A percentile compares a stretch with the other conserved stretches of the same genome.
These are phyloP conservation scores for Pocillopora verrucosa DNA, from an alignment of 64 coral and sea anemone genomes.

Conservation along the genomic window DNA sequence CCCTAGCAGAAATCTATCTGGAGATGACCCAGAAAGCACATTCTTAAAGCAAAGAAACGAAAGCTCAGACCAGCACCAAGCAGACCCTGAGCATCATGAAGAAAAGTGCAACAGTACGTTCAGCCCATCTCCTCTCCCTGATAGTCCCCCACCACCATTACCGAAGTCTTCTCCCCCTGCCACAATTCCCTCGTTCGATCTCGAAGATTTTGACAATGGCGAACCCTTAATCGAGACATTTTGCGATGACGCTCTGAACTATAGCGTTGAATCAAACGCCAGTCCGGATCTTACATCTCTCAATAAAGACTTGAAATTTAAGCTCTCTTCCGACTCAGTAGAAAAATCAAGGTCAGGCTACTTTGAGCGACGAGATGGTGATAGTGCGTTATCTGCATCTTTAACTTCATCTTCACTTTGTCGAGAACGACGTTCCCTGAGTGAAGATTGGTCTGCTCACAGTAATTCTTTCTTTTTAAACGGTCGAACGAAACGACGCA, in stretches of 20 bases:
- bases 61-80: neutral
- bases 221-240: neutral
- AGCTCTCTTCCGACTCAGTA: neutral
- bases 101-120: neutral
- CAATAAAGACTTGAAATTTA: neutral
- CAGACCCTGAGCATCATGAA: neutral
- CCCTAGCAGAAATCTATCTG: neutral
- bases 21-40: neutral
- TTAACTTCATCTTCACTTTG: neutral
- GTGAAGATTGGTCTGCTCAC: neutral
- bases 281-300: neutral
- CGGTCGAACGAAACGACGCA: neutral
- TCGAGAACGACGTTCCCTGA: neutral
- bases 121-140: neutral
- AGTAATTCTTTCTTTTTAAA: neutral
- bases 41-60: neutral
- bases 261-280: neutral
- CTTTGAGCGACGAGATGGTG: neutral
- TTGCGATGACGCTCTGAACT: neutral
- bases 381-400: neutral
- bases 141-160: constrained; percentile 14
- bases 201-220: neutral
- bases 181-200: neutral
- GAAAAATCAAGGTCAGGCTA: neutral
- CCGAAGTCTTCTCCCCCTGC: neutral